phyloP scores from a whole-genome alignment of 2,888 invertebrate genomes.

The Apamea anceps region DNA sequence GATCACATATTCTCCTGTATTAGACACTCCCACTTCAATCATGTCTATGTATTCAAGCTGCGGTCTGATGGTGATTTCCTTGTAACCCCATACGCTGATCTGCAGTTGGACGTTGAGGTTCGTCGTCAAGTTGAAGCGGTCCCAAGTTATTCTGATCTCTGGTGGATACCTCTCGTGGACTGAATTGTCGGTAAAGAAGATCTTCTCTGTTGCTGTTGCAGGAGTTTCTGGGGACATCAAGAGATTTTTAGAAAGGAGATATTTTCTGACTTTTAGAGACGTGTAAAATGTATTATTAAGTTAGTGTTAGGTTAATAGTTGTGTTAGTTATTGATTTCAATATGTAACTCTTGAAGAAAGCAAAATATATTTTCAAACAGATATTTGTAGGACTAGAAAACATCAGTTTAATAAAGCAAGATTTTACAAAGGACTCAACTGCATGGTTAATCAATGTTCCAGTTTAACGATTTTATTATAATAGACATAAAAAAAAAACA shows the following conservation, averaged over 20 bases:
- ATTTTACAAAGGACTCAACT: not conserved
- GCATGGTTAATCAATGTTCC: not conserved
- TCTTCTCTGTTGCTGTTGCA: conserved; percentile 95
- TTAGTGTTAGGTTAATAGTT: not conserved
- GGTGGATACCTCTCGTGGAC: conserved; percentile 93
- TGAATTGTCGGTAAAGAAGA: conserved; percentile 94
- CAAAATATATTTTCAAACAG: not conserved
- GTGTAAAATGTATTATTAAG: not conserved
- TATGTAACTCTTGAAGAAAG: not conserved
- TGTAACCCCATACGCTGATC: conserved; percentile 97
- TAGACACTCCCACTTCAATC: conserved; percentile 92
- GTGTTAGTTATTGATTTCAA: not conserved
- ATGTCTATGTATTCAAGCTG: conserved; percentile 95
- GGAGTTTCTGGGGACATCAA: conserved; percentile 93
- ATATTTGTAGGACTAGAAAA: not conserved
- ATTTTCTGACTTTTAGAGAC: not conserved
- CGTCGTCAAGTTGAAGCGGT: conserved; percentile 95
- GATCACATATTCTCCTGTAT: conserved; percentile 93
- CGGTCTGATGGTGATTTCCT: conserved; percentile 95
- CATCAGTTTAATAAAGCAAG: not conserved
- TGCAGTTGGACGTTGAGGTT: conserved; percentile 94
- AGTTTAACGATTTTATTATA: not conserved
- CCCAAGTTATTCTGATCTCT: conserved; percentile 95
- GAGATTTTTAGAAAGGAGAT: not conserved
- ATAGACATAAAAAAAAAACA: too few relatives aligned